These are phyloP conservation scores for Cepaea hortensis DNA, from an alignment of 2,888 invertebrate genomes.

Conservation along the genomic window DNA sequence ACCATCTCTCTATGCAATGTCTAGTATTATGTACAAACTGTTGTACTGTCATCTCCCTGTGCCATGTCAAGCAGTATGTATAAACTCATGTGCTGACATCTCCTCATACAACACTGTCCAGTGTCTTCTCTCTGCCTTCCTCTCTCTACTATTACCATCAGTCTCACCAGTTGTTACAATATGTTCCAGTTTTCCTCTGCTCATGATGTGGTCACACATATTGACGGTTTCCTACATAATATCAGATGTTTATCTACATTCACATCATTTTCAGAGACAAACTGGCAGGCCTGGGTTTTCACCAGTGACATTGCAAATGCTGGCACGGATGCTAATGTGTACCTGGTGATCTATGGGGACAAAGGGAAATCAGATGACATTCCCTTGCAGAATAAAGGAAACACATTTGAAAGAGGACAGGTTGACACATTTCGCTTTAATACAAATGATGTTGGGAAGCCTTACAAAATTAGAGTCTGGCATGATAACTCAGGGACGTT, in stretches of 20 bases:
- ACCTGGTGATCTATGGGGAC: constrained; percentile 74
- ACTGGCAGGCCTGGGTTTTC: constrained; percentile 73
- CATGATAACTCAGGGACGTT: constrained; percentile 74
- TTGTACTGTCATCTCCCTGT: too few relatives aligned
- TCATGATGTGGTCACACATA: too few relatives aligned
- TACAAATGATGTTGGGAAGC: constrained; percentile 71
- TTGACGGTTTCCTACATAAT: not conserved
- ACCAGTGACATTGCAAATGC: constrained; percentile 73
- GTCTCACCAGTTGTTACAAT: too few relatives aligned
- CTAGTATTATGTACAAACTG: too few relatives aligned
- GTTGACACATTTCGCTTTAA: constrained; percentile 74
- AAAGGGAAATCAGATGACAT: constrained; percentile 75
- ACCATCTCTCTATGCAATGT: too few relatives aligned
- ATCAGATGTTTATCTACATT: not conserved
- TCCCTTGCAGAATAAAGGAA: constrained; percentile 70
- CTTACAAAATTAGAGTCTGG: constrained; percentile 75
- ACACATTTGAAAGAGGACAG: constrained; percentile 74
- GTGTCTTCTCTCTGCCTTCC: too few relatives aligned
- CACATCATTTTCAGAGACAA: constrained; percentile 61
- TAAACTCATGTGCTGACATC: too few relatives aligned
- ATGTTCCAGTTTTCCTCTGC: too few relatives aligned
- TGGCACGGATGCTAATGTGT: constrained; percentile 76
- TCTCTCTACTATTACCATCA: too few relatives aligned
- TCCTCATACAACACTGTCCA: too few relatives aligned
- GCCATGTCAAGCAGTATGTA: too few relatives aligned